These are phyloP conservation scores for Mylabris phalerata DNA, from an alignment of 1,140 invertebrate genomes.

Conservation along the genomic window DNA sequence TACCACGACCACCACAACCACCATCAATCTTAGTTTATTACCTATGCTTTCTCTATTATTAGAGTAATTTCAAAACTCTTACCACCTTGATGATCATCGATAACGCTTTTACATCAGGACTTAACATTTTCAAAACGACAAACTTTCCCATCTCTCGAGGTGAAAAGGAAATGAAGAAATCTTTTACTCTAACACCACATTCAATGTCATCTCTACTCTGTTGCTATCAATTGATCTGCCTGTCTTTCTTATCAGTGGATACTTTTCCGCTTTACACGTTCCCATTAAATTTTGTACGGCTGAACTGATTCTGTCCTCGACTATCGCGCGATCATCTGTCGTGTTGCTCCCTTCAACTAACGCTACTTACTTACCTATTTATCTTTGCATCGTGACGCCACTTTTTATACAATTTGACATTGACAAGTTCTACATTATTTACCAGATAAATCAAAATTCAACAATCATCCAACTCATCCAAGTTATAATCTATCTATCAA, in stretches of 20 bases:
- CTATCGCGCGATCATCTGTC: constrained; percentile 25
- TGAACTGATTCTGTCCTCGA: constrained; percentile 12
- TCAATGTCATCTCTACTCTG: constrained; percentile 36
- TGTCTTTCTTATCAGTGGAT: constrained; percentile 39
- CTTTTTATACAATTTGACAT: constrained; percentile 16
- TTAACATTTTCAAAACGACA: constrained; percentile 18
- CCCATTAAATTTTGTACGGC: constrained; percentile 31
- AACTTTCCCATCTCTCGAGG: constrained; percentile 23
- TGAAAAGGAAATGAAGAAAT: constrained; percentile 34
- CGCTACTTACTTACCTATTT: constrained; percentile 17
- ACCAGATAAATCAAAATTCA: constrained; percentile 9
- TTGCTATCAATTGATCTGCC: constrained; percentile 40
- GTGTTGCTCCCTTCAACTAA: constrained; percentile 9
- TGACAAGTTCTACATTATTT: constrained; percentile 19
- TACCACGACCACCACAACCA: constrained; percentile 16
- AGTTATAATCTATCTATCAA: constrained; percentile 1
- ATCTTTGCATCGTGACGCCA: constrained; percentile 18
- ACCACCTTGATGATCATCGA: constrained; percentile 2
- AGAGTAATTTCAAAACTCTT: constrained; percentile 1
- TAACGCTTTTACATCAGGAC: constrained; percentile 1
- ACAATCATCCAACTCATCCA: neutral
- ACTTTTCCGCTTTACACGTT: constrained; percentile 39
- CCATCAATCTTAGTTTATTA: constrained; percentile 31
- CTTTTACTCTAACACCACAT: constrained; percentile 28
- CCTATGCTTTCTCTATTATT: constrained; percentile 1